Conservation (phyloP, 2,888 invertebrate genomes). For the Rugalucina vietnamica region DNA sequence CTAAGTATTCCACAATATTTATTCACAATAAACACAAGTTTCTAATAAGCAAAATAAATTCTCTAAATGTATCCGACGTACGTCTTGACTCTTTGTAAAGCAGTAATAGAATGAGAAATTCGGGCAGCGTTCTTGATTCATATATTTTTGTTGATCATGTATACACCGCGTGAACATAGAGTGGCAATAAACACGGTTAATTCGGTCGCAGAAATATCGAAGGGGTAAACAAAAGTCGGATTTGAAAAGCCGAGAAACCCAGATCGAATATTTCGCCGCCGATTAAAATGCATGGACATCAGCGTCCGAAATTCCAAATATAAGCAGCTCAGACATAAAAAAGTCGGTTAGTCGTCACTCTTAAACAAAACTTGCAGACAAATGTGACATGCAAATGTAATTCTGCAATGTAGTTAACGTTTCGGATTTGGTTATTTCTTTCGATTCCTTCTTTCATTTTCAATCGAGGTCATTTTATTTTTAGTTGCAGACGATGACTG, state of each 20-base stretch:
- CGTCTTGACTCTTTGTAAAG: slow-evolving; percentile 1
- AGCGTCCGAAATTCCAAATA: too few relatives aligned
- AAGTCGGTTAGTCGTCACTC: too few relatives aligned
- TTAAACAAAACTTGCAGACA: too few relatives aligned
- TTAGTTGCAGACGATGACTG: not conserved
- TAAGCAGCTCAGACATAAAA: too few relatives aligned
- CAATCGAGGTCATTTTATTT: not conserved
- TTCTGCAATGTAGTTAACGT: too few relatives aligned
- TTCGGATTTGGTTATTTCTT: not conserved
- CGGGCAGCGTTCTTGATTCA: slow-evolving; percentile 42
- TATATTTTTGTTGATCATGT: slow-evolving; percentile 47
- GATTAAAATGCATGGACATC: not conserved
- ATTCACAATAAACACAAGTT: too few relatives aligned
- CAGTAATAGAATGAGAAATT: slow-evolving; percentile 30
- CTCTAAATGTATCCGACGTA: not conserved
- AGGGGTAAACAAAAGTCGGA: not conserved
- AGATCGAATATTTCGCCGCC: not conserved
- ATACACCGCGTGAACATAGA: slow-evolving; percentile 54
- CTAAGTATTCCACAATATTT: too few relatives aligned
- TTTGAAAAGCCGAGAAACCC: not conserved
- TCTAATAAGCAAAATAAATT: not conserved
- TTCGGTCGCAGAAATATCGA: slow-evolving; percentile 52
- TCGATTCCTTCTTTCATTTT: slow-evolving; percentile 5
- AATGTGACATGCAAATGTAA: too few relatives aligned
- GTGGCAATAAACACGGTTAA: slow-evolving; percentile 53